Evolutionary conservation across 2,888 invertebrate genomes (phyloP), one percentile per base, ranked within the genome.

Genomic region (Eugnorisma glareosa): DNA sequence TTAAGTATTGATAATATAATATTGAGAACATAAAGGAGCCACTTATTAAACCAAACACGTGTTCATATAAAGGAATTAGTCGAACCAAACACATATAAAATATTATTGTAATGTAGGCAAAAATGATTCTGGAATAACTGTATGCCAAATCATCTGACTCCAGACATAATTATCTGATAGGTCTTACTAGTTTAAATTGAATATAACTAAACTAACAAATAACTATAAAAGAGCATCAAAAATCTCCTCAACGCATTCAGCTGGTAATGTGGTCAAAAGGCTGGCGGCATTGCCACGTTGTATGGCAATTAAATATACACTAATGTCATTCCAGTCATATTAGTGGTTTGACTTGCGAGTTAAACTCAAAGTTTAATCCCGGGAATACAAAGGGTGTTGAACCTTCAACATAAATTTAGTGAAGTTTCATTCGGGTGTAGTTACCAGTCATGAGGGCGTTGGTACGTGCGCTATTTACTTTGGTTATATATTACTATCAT

Each of bases 381-480:
- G n/a, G n/a, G n/a, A n/a, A 89, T 90, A 89, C 89, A 89, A 88
- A 87, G 82, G 84, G 15, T 61, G 63, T 64, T 37, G 64, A 86
- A 90, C 93, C 90, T 91, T 91, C 84, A 83, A 87, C 78, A 89
- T 88, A 89, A 89, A 91, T 90, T 91, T 88, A 13, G 24, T 77
- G 75, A 81, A 86, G 88, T 90, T 88, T 88, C 89, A 90, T 89
- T 90, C 79, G 63, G 79, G 78, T 79, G 69, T 76, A 85, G 79
- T 79, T 77, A 82, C 81, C 61, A 79, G 86, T 87, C 88, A 86
- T 88, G 88, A 91, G 84, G 87, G 82, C 81, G 83, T 71, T 81
- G 69, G 90, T 88, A 90, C 89, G 90, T 89, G 86, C 80, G 85
- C 78, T 88, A 91, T 93, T 94, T 93, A 91, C 91, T 91, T 92